Evolutionary conservation across 2,888 invertebrate genomes (phyloP), one percentile per base, ranked within the genome.

Genomic region (Noctuana brunneofusca): DNA sequence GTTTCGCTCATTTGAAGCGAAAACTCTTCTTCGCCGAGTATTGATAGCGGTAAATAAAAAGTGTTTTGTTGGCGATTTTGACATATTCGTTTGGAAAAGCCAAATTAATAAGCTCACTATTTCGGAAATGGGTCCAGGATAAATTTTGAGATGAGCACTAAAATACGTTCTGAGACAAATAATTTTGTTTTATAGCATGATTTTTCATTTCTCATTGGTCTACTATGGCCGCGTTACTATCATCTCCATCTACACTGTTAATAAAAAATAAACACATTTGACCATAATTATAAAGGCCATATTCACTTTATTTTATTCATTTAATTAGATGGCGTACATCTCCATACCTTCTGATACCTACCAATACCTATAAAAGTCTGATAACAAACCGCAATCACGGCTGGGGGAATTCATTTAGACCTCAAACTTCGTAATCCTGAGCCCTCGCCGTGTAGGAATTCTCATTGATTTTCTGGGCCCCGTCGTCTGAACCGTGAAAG

Each of bases 401-500:
- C 66, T 53, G 54, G 30, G 58, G 53, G 60, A 66, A 68, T 65
- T 68, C 65, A 66, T 67, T 66, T 66, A 64, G 63, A 64, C 57
- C 64, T 68, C 64, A 65, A 68, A 68, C 62, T 66, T 56, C 64
- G 62, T 63, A 63, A 64, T 66, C 65, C 50, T 60, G 58, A 56
- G 38, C 62, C 65, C 56, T 48, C 64, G 46, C n/a, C 65, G 67
- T 68, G 68, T 62, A 57, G 67, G 68, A 68, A 68, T 68, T 67
- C 68, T 67, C 65, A 68, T 67, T 68, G 67, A 67, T 65, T 67
- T 64, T 60, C 64, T 60, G 64, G 55, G 38, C 54, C 72, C 75
- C 79, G 76, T 72, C 72, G 68, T 71, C 68, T 68, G 71, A 66
- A 68, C 69, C 86, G 86, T 87, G 87, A 75, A 89, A 88, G 83